phyloP scores from a whole-genome alignment of 2,888 invertebrate species.

The Acleris literana region DNA sequence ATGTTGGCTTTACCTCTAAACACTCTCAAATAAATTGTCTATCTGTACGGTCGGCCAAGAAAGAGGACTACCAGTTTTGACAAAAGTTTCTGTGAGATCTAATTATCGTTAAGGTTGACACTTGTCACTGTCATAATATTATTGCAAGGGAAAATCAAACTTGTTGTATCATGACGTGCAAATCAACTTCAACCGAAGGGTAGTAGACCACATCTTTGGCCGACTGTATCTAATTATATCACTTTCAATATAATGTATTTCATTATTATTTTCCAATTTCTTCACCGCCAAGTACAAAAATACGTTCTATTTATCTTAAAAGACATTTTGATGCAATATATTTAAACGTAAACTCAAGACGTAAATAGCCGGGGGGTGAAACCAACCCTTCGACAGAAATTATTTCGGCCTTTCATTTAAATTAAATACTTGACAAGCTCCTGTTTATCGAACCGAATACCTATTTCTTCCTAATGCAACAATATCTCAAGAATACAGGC shows the following conservation, averaged over 20 bases:
- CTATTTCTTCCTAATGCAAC: conserved; percentile 5
- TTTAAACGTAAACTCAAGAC: conserved; percentile 13
- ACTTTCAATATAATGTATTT: background rate
- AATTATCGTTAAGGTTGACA: too few species aligned
- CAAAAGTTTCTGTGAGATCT: too few species aligned
- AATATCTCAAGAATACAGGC: conserved; percentile 11
- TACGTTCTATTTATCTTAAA: background rate
- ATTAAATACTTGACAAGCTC: conserved; percentile 46
- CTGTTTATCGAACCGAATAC: conserved; percentile 38
- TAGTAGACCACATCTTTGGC: too few species aligned
- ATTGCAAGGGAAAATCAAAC: too few species aligned
- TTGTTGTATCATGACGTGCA: too few species aligned
- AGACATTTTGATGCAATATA: conserved; percentile 11
- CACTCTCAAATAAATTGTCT: too few species aligned
- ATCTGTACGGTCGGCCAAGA: too few species aligned
- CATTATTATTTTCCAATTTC: background rate
- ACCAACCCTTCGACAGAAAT: conserved; percentile 39
- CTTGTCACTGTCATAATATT: too few species aligned
- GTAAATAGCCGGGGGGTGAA: conserved; percentile 40
- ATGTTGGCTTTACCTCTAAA: too few species aligned
- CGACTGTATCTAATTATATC: background rate
- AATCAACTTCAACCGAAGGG: too few species aligned
- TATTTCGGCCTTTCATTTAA: conserved; percentile 42
- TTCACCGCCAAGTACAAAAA: background rate
- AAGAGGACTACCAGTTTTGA: too few species aligned